Percentiles rank a stretch among this genome's conserved stretches.
phyloP scores from a whole-genome alignment of 2,888 invertebrate genomes.

The Cosmia pyralina region DNA sequence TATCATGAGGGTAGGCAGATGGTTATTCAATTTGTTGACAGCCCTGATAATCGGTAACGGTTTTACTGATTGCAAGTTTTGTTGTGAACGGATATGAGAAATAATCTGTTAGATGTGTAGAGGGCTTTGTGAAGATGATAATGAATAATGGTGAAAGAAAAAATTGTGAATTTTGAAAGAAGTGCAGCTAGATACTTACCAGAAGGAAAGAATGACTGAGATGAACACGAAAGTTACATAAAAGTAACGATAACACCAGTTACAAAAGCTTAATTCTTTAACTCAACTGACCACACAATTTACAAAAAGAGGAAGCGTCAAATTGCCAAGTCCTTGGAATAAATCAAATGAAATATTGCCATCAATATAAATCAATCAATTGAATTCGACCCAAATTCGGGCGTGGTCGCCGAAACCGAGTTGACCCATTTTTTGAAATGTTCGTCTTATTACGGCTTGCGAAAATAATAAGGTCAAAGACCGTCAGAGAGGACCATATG shows the following conservation, averaged over 20 bases:
- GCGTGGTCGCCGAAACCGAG: constrained; percentile 70
- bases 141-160: rapidly evolving
- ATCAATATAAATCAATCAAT: constrained; percentile 77
- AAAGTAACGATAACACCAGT: constrained; percentile 5
- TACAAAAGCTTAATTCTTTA: constrained; percentile 16
- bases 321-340: constrained; percentile 58
- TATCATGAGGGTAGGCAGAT: constrained; percentile 56
- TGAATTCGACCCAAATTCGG: constrained; percentile 81
- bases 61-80: constrained; percentile 29
- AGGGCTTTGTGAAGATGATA: not conserved
- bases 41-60: constrained; percentile 49
- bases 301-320: constrained; percentile 50
- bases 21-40: constrained; percentile 54
- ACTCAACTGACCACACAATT: constrained; percentile 24
- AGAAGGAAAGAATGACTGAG: not conserved
- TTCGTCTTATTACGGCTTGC: constrained; percentile 72
- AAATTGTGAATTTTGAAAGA: not conserved
- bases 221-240: constrained; percentile 19
- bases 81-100: constrained; percentile 7
- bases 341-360: constrained; percentile 40
- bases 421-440: constrained; percentile 84
- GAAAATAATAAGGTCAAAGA: constrained; percentile 79
- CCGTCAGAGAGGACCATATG: constrained; percentile 72
- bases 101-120: not conserved
- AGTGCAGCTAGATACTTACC: not conserved